These are phyloP conservation scores for Caenorhabditis sp. DNA, from an alignment of 2,888 invertebrate species.

Conservation along the genomic window DNA sequence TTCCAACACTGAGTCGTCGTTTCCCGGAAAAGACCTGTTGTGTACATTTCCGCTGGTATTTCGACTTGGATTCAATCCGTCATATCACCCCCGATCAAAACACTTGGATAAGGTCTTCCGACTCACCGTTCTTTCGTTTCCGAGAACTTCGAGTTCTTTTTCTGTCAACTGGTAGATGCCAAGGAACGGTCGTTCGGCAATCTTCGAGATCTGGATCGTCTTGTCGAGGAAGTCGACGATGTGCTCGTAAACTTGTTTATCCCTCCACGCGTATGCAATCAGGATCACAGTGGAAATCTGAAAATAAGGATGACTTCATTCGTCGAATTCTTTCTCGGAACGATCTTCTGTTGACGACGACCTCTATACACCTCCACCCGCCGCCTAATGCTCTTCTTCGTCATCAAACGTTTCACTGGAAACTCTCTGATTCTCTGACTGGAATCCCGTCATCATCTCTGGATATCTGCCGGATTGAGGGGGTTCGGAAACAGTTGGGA, in stretches of 20 bases:
- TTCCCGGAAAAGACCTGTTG: too few species aligned
- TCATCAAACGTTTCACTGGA: neutral
- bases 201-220: conserved; percentile 81
- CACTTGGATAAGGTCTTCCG: neutral
- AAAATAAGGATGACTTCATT: conserved; percentile 27
- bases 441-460: conserved; percentile 9
- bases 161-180: conserved; percentile 77
- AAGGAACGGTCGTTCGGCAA: conserved; percentile 77
- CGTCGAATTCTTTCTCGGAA: conserved; percentile 5
- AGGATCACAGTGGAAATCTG: conserved; percentile 64
- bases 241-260: conserved; percentile 77
- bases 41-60: too few species aligned
- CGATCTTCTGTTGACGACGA: neutral
- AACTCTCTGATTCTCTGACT: neutral
- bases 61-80: too few species aligned
- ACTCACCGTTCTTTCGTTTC: conserved; percentile 73
- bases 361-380: neutral
- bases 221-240: conserved; percentile 80
- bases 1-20: too few species aligned
- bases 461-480: conserved; percentile 29
- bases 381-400: too few species aligned
- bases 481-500: conserved; percentile 33
- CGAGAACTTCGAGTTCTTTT: conserved; percentile 74
- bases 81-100: too few species aligned
- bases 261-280: conserved; percentile 71